Base-by-base conservation (phyloP, 2,888 invertebrate genomes). In the Synergus gifuensis region DNA sequence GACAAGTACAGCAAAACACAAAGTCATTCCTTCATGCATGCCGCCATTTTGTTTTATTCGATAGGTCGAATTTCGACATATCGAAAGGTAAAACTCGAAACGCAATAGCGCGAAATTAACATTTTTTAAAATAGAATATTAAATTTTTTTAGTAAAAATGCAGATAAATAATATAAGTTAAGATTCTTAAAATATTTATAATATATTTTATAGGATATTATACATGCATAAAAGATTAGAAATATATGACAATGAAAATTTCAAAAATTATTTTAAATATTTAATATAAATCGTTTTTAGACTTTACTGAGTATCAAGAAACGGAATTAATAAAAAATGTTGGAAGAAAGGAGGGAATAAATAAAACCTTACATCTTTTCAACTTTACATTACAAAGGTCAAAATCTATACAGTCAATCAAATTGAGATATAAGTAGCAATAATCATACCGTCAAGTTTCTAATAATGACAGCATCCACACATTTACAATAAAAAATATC, bases 1-100 rank as follows among this genome's bases (percentile, higher is more conserved):
- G 73, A 73, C 73, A 73, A 73, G n/a, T 49, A 73, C 54, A 9
- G n/a, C 54, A 73, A 73, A 73, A 36, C 54, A 73, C 73, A 54
- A n/a, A 73, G 73, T 73, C 73, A 73, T 73, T 73, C 73, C 54
- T n/a, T 49, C 3, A 11, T 12, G 36, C 16, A 49, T 1, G 28
- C 28, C 69, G 36, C 54, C 73, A 73, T 73, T 73, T 73, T 73
- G 54, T 18, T 22, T 54, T 22, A 54, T 9, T 60, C 60, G 60
- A 60, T 60, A 60, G 2, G 2, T 54, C n/a, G 46, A 22, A 69
- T 1, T 28, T 69, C 49, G 69, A 49, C 5, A 0, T 8, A 7
- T 69, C 69, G 16, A 54, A 3, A 2, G n/a, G 8, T n/a, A 28
- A 28, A 28, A 2, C 22, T 69, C 69, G 16, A 54, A 3, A 8